phyloP scores from a whole-genome alignment of 2,113 vertebrate genomes.

The Myotis davidii region DNA sequence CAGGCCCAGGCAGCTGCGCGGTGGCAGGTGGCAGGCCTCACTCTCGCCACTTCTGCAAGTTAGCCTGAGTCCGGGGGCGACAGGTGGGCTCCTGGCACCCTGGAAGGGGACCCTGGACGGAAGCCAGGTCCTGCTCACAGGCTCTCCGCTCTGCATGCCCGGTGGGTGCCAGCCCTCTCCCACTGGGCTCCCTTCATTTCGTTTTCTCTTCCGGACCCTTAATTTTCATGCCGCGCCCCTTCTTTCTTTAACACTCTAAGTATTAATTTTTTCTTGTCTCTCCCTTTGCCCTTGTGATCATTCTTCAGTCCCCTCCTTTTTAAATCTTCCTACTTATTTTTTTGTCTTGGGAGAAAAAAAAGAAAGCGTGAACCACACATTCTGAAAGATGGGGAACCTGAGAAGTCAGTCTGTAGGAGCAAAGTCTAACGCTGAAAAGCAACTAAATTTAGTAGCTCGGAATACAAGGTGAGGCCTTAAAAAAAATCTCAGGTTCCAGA shows the following conservation, averaged over 20 bases:
- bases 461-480: conserved; percentile 36
- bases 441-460: conserved; percentile 56
- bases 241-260: neutral
- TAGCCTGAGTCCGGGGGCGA: neutral
- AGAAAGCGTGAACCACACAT: neutral
- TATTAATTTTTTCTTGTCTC: neutral
- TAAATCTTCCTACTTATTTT: neutral
- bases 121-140: neutral
- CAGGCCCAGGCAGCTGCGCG: neutral
- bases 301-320: neutral
- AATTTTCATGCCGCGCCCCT: neutral
- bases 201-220: neutral
- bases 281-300: neutral
- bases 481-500: neutral
- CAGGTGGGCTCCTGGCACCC: neutral
- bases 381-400: neutral
- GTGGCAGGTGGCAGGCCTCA: neutral
- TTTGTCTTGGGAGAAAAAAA: neutral
- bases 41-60: neutral
- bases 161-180: neutral
- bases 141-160: neutral
- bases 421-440: neutral
- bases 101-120: neutral
- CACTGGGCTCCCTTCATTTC: neutral
- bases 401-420: conserved; percentile 24